A percentile compares a stretch with the other conserved stretches of the same genome.
Evolutionary conservation across 2,113 vertebrate species (phyloP).

Genomic region (Oryzias celebensis): DNA sequence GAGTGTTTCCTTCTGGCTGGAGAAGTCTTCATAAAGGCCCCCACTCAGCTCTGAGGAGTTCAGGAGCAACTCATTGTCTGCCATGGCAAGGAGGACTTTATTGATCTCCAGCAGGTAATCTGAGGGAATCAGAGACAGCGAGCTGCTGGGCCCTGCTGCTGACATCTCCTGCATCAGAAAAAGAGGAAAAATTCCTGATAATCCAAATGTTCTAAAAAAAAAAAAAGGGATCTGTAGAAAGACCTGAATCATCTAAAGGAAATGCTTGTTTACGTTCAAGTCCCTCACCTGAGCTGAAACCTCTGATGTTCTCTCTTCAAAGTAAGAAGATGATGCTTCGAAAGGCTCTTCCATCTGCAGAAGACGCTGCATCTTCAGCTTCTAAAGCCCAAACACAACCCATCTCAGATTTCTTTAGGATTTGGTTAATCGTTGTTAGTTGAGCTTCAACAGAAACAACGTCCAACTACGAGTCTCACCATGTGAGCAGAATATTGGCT

Average conservation of each 20-base stretch:
- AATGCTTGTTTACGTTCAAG: not conserved
- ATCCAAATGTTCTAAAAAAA: not conserved
- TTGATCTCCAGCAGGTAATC: slow-evolving; percentile 91
- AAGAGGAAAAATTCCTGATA: not conserved
- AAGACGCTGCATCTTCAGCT: slow-evolving; percentile 69
- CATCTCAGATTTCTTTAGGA: no score
- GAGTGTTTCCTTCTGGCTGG: slow-evolving; percentile 88
- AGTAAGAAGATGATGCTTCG: slow-evolving; percentile 59
- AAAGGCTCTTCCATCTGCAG: slow-evolving; percentile 54
- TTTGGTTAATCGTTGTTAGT: no score
- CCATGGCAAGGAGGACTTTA: slow-evolving; percentile 87
- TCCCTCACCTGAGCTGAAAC: slow-evolving; percentile 43
- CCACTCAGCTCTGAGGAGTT: slow-evolving; percentile 86
- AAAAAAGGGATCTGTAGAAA: not conserved
- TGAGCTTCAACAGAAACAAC: not conserved
- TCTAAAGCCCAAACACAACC: slow-evolving; percentile 57
- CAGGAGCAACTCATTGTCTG: slow-evolving; percentile 88
- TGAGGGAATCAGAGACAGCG: slow-evolving; percentile 69
- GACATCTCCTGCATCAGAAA: slow-evolving; percentile 46
- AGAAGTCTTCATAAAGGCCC: slow-evolving; percentile 87
- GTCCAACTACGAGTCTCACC: slow-evolving; percentile 53
- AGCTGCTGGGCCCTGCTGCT: slow-evolving; percentile 17
- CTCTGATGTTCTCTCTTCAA: slow-evolving; percentile 69
- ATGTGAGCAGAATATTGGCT: slow-evolving; percentile 82
- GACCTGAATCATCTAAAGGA: not conserved